Evolutionary conservation across 2,888 invertebrate species (phyloP), one percentile per base, ranked within the genome.

Genomic region (Tipula helvola): DNA sequence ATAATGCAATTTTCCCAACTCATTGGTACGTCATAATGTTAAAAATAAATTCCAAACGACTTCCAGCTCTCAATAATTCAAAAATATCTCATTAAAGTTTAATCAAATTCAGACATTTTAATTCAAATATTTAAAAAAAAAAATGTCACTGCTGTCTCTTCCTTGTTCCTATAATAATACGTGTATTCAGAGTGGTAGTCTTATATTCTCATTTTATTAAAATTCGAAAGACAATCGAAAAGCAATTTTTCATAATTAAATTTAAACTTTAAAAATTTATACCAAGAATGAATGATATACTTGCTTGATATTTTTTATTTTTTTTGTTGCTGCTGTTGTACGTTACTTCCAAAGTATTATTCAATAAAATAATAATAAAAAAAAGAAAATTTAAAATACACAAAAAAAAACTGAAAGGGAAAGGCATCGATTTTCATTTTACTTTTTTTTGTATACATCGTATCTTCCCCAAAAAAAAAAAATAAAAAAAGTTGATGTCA

Each of bases 401-500:
- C 7, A 71, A 28, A 71, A 71, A 71, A 57, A 57, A 71, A 28
- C n/a, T n/a, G 39, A 84, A 84, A 84, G 41, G 41, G 41, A 84
- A 41, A 41, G 39, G 13, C 84, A 84, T 84, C 41, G 84, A 84
- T 84, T 84, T 84, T 84, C 84, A 84, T 84, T 84, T 41, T 39
- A 84, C 36, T 39, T 39, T 39, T 39, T 36, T 41, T 39, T 84
- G 84, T 84, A 36, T n/a, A 8, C 41, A 39, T 16, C 41, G 36
- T 84, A 84, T 39, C 36, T 39, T 36, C 36, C 84, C 39, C 16
- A 84, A 84, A 84, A 39, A 41, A 84, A 28, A 83, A 83, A 36
- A 28, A 83, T 36, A 83, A 83, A 84, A 36, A 84, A 84, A 36
- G 84, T 84, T n/a, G 16, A 84, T 84, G 84, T 84, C 84, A 84